phyloP scores from a whole-genome alignment of 2,888 invertebrate genomes.

The Drosophila incognita region DNA sequence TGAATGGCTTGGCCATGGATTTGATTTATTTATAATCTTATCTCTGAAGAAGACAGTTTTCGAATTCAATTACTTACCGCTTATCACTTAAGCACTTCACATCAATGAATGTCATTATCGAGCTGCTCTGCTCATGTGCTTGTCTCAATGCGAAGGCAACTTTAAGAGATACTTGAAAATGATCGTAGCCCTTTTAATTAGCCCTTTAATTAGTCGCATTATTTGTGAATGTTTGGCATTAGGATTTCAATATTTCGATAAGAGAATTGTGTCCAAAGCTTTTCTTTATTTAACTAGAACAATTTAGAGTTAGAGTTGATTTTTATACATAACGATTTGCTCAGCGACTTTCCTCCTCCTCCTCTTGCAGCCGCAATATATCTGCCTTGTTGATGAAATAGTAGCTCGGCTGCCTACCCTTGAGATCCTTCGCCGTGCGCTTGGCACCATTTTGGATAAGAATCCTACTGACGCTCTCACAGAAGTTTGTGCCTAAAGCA shows the following conservation, averaged over 20 bases:
- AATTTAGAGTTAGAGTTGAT: conserved; percentile 39
- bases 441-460: conserved; percentile 93
- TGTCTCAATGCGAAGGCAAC: conserved; percentile 6
- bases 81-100: conserved; percentile 29
- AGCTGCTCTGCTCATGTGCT: neutral
- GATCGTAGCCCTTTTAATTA: neutral
- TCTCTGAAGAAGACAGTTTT: conserved; percentile 10
- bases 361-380: conserved; percentile 92
- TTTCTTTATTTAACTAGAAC: conserved; percentile 55
- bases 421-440: conserved; percentile 93
- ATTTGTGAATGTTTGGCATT: neutral
- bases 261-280: conserved; percentile 15
- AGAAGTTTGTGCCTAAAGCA: conserved; percentile 94
- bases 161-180: neutral
- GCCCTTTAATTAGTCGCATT: neutral
- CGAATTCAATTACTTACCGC: neutral
- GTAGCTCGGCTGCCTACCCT: conserved; percentile 95
- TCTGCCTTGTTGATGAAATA: conserved; percentile 97
- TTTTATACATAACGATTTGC: conserved; percentile 37
- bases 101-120: conserved; percentile 18
- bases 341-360: conserved; percentile 88
- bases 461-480: conserved; percentile 92
- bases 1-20: neutral
- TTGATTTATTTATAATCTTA: conserved; percentile 21
- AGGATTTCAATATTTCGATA: neutral